phyloP scores from a whole-genome alignment of 2,113 vertebrate genomes.

The Catharus fuscescens region DNA sequence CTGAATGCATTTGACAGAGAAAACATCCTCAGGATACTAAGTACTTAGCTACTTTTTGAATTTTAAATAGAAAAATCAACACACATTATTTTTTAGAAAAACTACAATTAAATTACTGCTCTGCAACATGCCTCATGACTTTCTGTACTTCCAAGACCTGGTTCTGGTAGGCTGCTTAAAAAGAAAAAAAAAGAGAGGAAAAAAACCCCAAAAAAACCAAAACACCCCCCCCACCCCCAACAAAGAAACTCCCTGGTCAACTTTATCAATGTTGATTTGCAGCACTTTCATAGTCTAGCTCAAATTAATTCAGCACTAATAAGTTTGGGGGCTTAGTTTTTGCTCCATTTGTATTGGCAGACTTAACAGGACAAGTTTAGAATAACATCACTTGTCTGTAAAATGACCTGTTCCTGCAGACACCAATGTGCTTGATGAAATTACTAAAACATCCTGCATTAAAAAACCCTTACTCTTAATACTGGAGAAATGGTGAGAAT shows the following conservation, averaged over 20 bases:
- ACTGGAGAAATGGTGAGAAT: not conserved
- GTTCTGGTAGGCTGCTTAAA: not conserved
- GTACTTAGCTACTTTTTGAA: not conserved
- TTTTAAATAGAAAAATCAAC: not conserved
- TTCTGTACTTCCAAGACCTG: not conserved
- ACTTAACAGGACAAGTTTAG: not conserved
- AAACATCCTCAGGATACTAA: not conserved
- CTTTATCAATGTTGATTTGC: not conserved
- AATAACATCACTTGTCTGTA: not conserved
- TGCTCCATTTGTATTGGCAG: not conserved
- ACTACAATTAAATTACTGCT: not conserved
- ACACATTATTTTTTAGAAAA: not conserved
- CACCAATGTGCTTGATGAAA: not conserved
- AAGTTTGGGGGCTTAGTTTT: not conserved
- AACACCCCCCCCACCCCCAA: too few relatives aligned
- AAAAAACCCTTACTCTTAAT: not conserved
- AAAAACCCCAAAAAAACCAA: too few relatives aligned
- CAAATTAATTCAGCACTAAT: not conserved
- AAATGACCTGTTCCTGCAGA: not conserved
- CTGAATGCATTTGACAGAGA: not conserved
- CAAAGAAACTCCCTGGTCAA: not conserved
- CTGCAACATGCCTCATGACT: not conserved
- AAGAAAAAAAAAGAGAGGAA: not conserved
- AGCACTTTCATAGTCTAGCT: not conserved
- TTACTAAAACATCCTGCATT: not conserved